Base-by-base conservation (phyloP, 2,888 invertebrate species). In the Limnephilus marmoratus region DNA sequence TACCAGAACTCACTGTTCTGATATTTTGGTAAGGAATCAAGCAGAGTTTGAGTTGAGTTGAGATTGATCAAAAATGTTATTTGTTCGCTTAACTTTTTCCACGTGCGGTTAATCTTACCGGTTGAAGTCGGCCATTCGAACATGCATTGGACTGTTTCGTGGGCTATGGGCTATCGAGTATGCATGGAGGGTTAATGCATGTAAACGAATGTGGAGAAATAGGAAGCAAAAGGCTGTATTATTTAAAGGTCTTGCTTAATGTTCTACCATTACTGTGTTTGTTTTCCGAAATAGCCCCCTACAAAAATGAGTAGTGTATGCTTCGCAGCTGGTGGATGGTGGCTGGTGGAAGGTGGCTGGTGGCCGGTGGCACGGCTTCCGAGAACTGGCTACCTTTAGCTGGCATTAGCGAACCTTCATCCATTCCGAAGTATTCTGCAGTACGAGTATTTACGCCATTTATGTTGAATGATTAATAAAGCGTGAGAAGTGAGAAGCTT, bases 391-490 rank as follows among this genome's bases (percentile, higher is more conserved):
- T 53, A 53, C 53, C 53, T 15, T 18, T 45, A 41, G 49, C 86
- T 45, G 86, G 86, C n/a, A 86, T 92, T 85, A 80, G 90, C 86
- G n/a, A 85, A 81, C 90, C 87, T 82, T 86, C 45, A 49, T 90
- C 90, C 90, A 85, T 90, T 85, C 31, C 80, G 90, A 92, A 92
- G 92, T 92, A 92, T 92, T 87, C 82, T 53, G 45, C 90, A 82
- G 88, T n/a, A n/a, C n/a, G n/a, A n/a, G n/a, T 88, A 85, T 85
- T 85, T 85, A 92, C 53, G 41, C 53, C 85, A 92, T 90, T 92
- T 91, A 92, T 34, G 29, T 45, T 92, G 89, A 92, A 92, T 92
- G 91, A 91, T 92, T 41, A 92, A 92, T 89, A 85, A 90, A 18
- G 49, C 81, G 53, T 89, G 92, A 89, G 83, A 41, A 24, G 88